Evolutionary conservation across 2,797 vertebrate species (phyloP), one percentile per base, ranked within the genome.

Genomic region (Vespertilio murinus): DNA sequence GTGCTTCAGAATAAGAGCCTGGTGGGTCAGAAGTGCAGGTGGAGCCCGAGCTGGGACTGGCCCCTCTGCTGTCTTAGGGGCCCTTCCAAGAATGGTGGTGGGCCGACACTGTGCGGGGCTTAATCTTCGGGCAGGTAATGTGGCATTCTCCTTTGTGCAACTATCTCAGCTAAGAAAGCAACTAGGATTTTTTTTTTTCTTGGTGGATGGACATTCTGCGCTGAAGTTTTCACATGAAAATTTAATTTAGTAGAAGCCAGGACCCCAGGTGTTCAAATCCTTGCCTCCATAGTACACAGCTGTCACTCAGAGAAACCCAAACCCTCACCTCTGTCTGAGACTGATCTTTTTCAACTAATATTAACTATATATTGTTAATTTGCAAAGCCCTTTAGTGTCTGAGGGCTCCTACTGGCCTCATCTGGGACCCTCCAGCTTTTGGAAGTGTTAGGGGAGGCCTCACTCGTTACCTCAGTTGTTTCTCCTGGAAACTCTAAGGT

Each of bases 61-160:
- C 23, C 22, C 5, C 22, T 18, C 12, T 40, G 30, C 33, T 9
- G n/a, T 30, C 33, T 47, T 11, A 71, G n/a, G 28, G 13, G 18
- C 52, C 54, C 56, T 30, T 86, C 54, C 14, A 49, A 67, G 74
- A 83, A 59, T 22, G 6, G 38, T 47, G 33, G 28, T 40, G 8
- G 30, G n/a, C 73, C 70, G 79, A 88, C 8, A 67, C 25, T 45
- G 56, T 83, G 78, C 59, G 80, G 71, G 78, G 3, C 33, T n/a
- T 71, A 10, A 49, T 82, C 33, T 88, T 88, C 74, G 56, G 61
- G 73, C 35, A 65, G 30, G 33, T 17, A 30, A 1, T 17, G 35
- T 59, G 90, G 45, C 89, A 77, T 77, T 91, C 65, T 54, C 71
- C 52, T 92, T 91, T 83, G 28, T 69, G 56, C 52, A 92, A 78